Base-by-base conservation (phyloP, 23 tunicate species). In the Halocynthia aurantium region DNA sequence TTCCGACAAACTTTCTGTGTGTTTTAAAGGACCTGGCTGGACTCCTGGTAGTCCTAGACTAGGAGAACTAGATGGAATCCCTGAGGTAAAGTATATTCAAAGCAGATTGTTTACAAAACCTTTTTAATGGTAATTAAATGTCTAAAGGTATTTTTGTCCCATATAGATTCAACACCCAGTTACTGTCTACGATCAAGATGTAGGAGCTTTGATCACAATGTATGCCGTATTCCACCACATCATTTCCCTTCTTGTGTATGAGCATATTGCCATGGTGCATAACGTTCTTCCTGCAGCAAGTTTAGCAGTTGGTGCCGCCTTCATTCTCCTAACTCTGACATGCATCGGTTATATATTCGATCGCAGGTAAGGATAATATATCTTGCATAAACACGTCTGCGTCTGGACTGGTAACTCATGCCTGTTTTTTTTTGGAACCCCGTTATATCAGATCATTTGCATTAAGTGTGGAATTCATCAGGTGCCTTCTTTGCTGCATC, bases 11-110 rank as follows among this genome's bases (percentile, higher is more conserved):
- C 6, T 93, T 9, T 80, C 71, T 61, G 88, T 93, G 7, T 13
- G 86, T 13, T 10, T 82, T 50, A 80, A 82, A 58, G 98, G 98
- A 75, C 98, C 98, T 40, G 98, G 98, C 9, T 93, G 98, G 98
- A 77, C 74, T 50, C 93, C 93, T 6, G 98, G 93, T 7, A 82
- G 73, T 52, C 88, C 93, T 8, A 62, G 98, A 12, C 84, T 77
- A 21, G 98, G 98, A 60, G 54, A 86, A 22, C 77, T 13, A 51
- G 53, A 67, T 69, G 93, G 86, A 6, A 58, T 93, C 11, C 98
- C 98, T 11, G 54, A 71, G 72, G 93, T 93, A n/a, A 53, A 78
- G 8, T 9, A 12, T 58, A n/a, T n/a, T 58, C 2, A 13, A 1
- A 13, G 2, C 2, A 58, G 1, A 58, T 58, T 58, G 15, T 58